Evolutionary conservation across 2,888 invertebrate species (phyloP).

Genomic region (Pristionchus japonicus): DNA sequence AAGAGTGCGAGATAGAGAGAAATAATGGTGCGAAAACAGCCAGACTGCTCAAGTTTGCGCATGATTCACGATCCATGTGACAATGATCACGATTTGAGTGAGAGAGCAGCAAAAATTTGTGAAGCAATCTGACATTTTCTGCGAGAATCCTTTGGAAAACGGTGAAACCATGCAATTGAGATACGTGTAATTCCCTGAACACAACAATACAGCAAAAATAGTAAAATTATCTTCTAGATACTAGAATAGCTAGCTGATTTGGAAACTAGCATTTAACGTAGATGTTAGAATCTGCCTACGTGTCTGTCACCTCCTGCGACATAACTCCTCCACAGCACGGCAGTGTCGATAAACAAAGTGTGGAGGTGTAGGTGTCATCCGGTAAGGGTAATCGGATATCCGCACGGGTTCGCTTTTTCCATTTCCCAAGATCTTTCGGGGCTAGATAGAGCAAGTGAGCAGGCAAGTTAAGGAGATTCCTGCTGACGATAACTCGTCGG

Average conservation of each 20-base stretch:
- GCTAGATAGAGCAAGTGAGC: no score
- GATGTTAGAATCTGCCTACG: no score
- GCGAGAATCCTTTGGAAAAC: no score
- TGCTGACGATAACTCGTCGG: no score
- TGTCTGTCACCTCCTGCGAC: neutral
- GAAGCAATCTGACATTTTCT: neutral
- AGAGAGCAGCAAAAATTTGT: neutral
- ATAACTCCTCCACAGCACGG: neutral
- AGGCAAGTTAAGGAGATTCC: no score
- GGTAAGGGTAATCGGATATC: slow-evolving; percentile 6
- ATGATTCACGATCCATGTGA: neutral
- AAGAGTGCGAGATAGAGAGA: neutral
- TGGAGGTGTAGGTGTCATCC: neutral
- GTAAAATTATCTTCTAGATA: no score
- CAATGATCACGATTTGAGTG: neutral
- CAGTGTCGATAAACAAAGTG: neutral
- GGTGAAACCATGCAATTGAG: neutral
- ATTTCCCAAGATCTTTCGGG: no score
- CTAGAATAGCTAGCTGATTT: no score
- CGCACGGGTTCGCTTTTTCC: neutral
- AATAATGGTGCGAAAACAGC: neutral
- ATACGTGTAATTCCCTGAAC: no score
- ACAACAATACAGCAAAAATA: no score
- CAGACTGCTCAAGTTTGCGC: neutral
- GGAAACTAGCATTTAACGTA: no score